Evolutionary conservation across 2,888 invertebrate genomes (phyloP).

Genomic region (Epinotia nisella): DNA sequence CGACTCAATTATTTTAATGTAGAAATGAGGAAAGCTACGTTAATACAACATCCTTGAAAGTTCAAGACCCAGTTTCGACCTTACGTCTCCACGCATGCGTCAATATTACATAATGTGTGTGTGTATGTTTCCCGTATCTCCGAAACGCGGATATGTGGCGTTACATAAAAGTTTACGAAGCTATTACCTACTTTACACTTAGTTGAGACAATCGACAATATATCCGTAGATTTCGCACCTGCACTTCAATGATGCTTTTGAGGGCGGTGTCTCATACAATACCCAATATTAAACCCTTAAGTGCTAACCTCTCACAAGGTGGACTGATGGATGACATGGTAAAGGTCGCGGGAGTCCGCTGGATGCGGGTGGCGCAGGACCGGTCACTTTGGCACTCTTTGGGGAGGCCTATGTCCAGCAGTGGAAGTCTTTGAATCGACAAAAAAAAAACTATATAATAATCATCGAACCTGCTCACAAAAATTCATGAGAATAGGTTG

Average conservation of each 20-base stretch:
- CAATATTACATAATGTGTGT: constrained; percentile 34
- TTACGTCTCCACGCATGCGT: constrained; percentile 3
- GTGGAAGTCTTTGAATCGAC: too few relatives aligned
- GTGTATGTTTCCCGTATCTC: constrained; percentile 3
- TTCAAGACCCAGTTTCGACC: constrained; percentile 29
- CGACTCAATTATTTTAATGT: neutral
- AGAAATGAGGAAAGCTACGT: constrained; percentile 18
- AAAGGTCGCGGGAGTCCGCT: too few relatives aligned
- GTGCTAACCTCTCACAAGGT: neutral
- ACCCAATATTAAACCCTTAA: neutral
- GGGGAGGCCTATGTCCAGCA: too few relatives aligned
- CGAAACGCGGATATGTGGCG: constrained; percentile 33
- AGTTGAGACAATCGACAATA: constrained; percentile 8
- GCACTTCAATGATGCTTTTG: neutral
- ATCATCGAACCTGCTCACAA: too few relatives aligned
- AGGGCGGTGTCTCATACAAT: constrained; percentile 16
- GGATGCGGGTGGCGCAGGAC: too few relatives aligned
- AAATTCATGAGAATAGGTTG: too few relatives aligned
- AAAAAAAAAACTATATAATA: too few relatives aligned
- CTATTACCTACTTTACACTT: constrained; percentile 36
- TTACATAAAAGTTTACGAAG: constrained; percentile 37
- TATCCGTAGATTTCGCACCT: constrained; percentile 19
- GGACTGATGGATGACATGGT: too few relatives aligned
- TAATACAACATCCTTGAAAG: constrained; percentile 31
- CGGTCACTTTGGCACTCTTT: too few relatives aligned